Conservation (phyloP, 2,888 invertebrate species). For the Caenorhabditis sp. region DNA sequence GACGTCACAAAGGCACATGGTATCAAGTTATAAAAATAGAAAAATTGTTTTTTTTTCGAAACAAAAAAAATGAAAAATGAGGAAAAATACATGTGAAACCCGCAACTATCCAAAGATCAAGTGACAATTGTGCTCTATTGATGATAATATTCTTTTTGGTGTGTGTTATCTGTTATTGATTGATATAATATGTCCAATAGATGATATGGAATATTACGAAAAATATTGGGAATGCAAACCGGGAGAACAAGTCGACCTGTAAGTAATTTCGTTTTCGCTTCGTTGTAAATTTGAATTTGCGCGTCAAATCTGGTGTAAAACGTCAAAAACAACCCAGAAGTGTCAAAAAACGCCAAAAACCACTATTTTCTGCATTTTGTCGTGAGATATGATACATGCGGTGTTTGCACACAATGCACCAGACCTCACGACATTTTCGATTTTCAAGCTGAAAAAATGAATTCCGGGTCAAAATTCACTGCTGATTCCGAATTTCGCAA, state of each 20-base stretch:
- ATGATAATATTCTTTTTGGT: not conserved
- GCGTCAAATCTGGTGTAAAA: not conserved
- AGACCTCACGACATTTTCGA: too few species aligned
- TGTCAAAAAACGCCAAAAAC: too few species aligned
- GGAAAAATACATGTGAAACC: conserved; percentile 3
- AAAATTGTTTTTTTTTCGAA: not conserved
- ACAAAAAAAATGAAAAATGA: not conserved
- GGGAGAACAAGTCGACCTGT: conserved; percentile 78
- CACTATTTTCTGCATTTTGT: too few species aligned
- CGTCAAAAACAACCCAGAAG: too few species aligned
- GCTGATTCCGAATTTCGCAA: too few species aligned
- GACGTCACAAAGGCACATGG: conserved; percentile 33
- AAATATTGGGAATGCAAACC: conserved; percentile 79
- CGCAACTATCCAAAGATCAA: conserved; percentile 1
- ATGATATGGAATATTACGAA: conserved; percentile 80
- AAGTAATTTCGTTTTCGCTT: too few species aligned
- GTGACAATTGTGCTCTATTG: conserved; percentile 5
- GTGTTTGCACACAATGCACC: too few species aligned
- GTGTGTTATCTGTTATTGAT: conserved; percentile 52
- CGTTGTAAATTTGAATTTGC: conserved; percentile 13
- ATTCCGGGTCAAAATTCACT: too few species aligned
- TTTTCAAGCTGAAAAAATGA: too few species aligned
- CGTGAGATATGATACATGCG: too few species aligned
- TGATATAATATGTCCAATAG: conserved; percentile 80
- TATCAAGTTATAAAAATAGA: conserved; percentile 14